Percentiles rank a stretch among this genome's conserved stretches.
These are phyloP conservation scores for Heliopora coerulea DNA, from an alignment of 92 coral and sea anemone genomes.

Conservation along the genomic window DNA sequence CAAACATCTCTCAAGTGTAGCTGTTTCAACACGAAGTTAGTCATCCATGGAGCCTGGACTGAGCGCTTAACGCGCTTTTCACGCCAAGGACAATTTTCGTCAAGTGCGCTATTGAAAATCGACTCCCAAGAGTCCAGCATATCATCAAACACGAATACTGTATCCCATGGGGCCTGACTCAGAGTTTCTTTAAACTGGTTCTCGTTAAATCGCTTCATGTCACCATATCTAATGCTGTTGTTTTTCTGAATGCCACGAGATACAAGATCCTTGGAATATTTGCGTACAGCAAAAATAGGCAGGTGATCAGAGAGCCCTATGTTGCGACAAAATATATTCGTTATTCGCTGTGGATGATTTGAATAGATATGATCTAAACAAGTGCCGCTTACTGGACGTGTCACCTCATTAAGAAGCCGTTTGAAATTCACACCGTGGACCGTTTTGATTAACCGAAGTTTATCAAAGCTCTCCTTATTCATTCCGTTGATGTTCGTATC, in stretches of 20 bases:
- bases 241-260: too few species aligned
- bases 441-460: background rate
- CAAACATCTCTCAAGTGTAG: too few species aligned
- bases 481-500: too few species aligned
- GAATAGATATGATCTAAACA: background rate
- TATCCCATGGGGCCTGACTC: too few species aligned
- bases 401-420: conserved; percentile 19
- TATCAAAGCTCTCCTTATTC: too few species aligned
- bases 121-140: conserved; percentile 13
- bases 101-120: too few species aligned
- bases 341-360: background rate
- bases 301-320: conserved; percentile 8
- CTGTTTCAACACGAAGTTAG: background rate
- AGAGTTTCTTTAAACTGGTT: too few species aligned
- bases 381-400: conserved; percentile 1
- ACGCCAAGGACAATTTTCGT: conserved; percentile 35
- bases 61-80: conserved; percentile 6
- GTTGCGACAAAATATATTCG: background rate
- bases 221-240: too few species aligned
- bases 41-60: conserved; percentile 22
- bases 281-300: background rate
- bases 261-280: too few species aligned
- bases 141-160: conserved; percentile 10
- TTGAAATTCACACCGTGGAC: conserved; percentile 12
- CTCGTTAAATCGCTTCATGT: too few species aligned